These are phyloP conservation scores for Eupithecia centaureata DNA, from an alignment of 2,888 invertebrate species.

Conservation along the genomic window DNA sequence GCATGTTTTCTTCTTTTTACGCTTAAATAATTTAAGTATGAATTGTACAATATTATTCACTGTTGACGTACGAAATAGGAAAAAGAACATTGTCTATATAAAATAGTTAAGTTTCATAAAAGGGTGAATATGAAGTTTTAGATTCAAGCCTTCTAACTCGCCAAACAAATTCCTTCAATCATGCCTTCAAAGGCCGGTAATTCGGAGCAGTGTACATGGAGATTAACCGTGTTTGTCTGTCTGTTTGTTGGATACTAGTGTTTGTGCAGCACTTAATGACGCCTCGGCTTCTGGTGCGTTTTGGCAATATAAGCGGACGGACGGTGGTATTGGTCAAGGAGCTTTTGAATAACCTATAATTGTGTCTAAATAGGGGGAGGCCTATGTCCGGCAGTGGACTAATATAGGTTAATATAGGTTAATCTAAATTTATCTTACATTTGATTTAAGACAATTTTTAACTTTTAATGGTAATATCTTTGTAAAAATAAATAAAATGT, in stretches of 20 bases:
- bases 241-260: conserved; percentile 54
- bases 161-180: conserved; percentile 35
- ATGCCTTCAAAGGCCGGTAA: conserved; percentile 34
- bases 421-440: no score
- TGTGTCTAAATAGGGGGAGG: no score
- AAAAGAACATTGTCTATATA: no score
- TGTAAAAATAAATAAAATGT: no score
- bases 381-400: no score
- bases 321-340: neutral
- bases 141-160: conserved; percentile 3
- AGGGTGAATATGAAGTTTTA: neutral
- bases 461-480: no score
- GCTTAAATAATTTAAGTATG: no score
- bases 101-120: neutral
- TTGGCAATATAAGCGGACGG: conserved; percentile 21
- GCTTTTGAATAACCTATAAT: neutral
- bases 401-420: no score
- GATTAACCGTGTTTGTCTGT: conserved; percentile 58
- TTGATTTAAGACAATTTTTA: no score
- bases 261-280: conserved; percentile 58
- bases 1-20: no score
- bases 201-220: conserved; percentile 49
- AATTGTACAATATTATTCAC: no score
- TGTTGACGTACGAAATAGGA: no score
- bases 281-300: conserved; percentile 36